Percentiles rank a stretch among this genome's conserved stretches.
These are phyloP conservation scores for Himalopsyche anomala DNA, from an alignment of 2,888 invertebrate genomes.

Conservation along the genomic window DNA sequence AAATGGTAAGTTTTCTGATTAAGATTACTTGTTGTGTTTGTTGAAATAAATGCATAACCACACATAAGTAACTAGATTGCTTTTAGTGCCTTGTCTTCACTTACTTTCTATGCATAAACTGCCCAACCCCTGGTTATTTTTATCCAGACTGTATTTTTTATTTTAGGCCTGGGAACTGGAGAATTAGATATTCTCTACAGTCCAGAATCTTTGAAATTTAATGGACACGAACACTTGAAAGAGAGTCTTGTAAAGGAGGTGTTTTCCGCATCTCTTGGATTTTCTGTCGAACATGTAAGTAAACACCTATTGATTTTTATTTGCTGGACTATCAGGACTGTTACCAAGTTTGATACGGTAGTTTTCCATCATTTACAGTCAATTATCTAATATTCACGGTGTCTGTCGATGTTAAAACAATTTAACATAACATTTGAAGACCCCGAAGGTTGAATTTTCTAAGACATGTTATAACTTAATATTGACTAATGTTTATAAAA, in stretches of 20 bases:
- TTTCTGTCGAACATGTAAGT: slow-evolving; percentile 82
- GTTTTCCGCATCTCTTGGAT: slow-evolving; percentile 83
- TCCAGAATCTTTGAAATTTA: slow-evolving; percentile 83
- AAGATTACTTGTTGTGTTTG: not conserved
- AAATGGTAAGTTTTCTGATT: slow-evolving; percentile 48
- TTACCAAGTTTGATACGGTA: not conserved
- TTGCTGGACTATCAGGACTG: not conserved
- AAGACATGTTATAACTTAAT: too few species aligned
- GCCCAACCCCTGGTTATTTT: slow-evolving; percentile 54
- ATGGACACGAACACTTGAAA: slow-evolving; percentile 79
- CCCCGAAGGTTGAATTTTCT: too few species aligned
- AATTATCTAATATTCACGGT: too few species aligned
- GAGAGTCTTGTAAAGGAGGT: slow-evolving; percentile 84
- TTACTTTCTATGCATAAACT: slow-evolving; percentile 41
- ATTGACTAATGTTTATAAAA: too few species aligned
- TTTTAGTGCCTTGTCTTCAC: not conserved
- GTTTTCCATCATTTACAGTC: too few species aligned
- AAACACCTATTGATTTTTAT: slow-evolving; percentile 28
- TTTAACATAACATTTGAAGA: too few species aligned
- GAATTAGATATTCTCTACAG: slow-evolving; percentile 83
- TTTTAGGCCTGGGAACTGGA: slow-evolving; percentile 77
- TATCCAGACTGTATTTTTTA: slow-evolving; percentile 44
- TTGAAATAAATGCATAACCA: not conserved
- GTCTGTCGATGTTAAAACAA: too few species aligned
- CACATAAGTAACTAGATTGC: not conserved